Base-by-base conservation (phyloP, 2,797 vertebrate genomes). In the Cottoperca gobio region DNA sequence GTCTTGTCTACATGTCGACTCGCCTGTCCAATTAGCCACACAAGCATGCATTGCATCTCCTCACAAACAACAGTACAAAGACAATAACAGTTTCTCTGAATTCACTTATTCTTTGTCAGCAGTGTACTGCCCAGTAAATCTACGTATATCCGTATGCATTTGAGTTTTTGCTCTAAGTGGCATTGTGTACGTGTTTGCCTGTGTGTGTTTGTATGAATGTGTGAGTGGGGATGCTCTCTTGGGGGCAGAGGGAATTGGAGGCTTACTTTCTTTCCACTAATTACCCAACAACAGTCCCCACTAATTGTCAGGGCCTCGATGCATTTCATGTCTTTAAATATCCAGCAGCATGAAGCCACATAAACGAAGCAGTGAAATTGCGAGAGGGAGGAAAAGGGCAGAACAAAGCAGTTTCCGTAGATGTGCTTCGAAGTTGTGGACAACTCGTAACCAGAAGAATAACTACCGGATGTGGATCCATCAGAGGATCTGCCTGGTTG, bases 241-340 rank as follows among this genome's bases (percentile, higher is more conserved):
- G 83, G 75, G 78, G 61, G 19, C 5, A 24, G 52, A 46, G 46
- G 24, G 40, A 67, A 70, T 66, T 52, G 62, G 60, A 87, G 78
- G 79, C 85, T 73, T 55, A 57, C 73, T 88, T 90, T 70, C 75
- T 81, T 70, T 82, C 62, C 75, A 65, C 87, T 92, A 92, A 90
- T 92, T 89, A 91, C 85, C 83, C 85, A 62, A 79, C 86, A 90
- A 85, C 89, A 65, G 83, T 86, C 71, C 57, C 67, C 58, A n/a
- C 76, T 90, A 88, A 91, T 89, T 90, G 85, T 86, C 75, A 74
- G 81, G 61, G 63, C 69, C 63, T 75, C 45, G 33, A 37, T 66
- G 69, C 71, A 85, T 81, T 73, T 83, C 77, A 87, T 84, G 81
- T 84, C 79, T 90, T 88, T 88, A 81, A 86, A 89, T 86, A 88